phyloP scores from a whole-genome alignment of 2,888 invertebrate species.

The Anarsia innoxiella region DNA sequence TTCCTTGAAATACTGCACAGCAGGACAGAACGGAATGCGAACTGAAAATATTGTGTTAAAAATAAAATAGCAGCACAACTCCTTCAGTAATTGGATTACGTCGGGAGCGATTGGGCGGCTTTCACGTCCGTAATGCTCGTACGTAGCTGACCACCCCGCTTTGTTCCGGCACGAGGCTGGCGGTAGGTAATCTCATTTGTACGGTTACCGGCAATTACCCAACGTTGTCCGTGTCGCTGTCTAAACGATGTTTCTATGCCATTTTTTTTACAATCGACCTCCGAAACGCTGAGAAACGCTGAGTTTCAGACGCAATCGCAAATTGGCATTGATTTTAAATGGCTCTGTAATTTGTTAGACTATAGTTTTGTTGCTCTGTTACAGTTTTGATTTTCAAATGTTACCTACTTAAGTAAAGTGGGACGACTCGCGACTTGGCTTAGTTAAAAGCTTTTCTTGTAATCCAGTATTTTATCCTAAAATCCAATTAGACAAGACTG shows the following conservation, averaged over 20 bases:
- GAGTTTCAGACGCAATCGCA: background rate
- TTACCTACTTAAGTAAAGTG: no score
- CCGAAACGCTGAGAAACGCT: background rate
- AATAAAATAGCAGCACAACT: slow-evolving; percentile 31
- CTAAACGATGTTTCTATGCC: slow-evolving; percentile 13
- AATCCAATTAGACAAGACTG: background rate
- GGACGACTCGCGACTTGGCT: no score
- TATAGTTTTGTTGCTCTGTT: background rate
- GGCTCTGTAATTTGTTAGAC: background rate
- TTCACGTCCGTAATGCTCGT: slow-evolving; percentile 15
- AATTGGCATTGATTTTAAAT: slow-evolving; percentile 4
- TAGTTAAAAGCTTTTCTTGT: no score
- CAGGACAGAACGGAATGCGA: slow-evolving; percentile 3
- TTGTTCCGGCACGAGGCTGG: slow-evolving; percentile 20
- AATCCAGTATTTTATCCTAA: background rate
- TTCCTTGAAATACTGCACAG: background rate
- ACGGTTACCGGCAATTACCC: slow-evolving; percentile 55
- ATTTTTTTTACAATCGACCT: slow-evolving; percentile 1
- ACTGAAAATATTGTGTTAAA: slow-evolving; percentile 18
- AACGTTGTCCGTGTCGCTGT: slow-evolving; percentile 27
- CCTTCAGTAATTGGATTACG: slow-evolving; percentile 47
- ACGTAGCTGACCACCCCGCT: slow-evolving; percentile 16
- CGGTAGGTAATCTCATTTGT: slow-evolving; percentile 43
- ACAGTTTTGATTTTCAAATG: background rate
- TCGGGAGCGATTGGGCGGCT: slow-evolving; percentile 35